Conservation (phyloP, 2,797 vertebrate species). For the Chanos chanos region DNA sequence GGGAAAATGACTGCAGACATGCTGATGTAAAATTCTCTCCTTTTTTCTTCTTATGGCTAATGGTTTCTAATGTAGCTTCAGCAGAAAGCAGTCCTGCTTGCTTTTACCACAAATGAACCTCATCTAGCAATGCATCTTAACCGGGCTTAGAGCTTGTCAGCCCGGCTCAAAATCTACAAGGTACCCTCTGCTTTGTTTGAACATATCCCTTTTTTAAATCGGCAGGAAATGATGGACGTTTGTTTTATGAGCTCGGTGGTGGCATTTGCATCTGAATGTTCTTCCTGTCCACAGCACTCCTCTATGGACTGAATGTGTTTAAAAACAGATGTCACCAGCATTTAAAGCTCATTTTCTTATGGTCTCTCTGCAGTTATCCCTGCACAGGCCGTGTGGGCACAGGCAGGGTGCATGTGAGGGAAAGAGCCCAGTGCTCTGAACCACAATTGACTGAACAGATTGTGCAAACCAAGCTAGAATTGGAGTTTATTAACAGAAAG, state of each 20-base stretch:
- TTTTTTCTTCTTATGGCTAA: slow-evolving; percentile 25
- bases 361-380: slow-evolving; percentile 27
- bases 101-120: slow-evolving; percentile 33
- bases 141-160: slow-evolving; percentile 27
- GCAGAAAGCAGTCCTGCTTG: slow-evolving; percentile 37
- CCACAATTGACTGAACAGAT: slow-evolving; percentile 48
- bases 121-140: slow-evolving; percentile 29
- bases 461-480: slow-evolving; percentile 21
- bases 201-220: slow-evolving; percentile 43
- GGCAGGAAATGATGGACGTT: slow-evolving; percentile 30
- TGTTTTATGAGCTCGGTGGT: slow-evolving; percentile 22
- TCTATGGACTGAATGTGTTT: slow-evolving; percentile 22
- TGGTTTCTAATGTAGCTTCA: no score
- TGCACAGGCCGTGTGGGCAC: slow-evolving; percentile 13
- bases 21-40: slow-evolving; percentile 26
- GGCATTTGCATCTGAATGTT: slow-evolving; percentile 11
- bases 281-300: slow-evolving; percentile 12
- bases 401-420: slow-evolving; percentile 17
- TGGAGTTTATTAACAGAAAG: slow-evolving; percentile 38
- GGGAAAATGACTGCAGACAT: slow-evolving; percentile 35
- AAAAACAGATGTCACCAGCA: slow-evolving; percentile 40
- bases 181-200: no score
- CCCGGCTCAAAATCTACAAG: no score
- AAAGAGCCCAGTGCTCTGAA: slow-evolving; percentile 13
- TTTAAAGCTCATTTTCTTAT: slow-evolving; percentile 37